These are phyloP conservation scores for Cryptotermes secundus DNA, from an alignment of 1,140 invertebrate genomes.

Conservation along the genomic window DNA sequence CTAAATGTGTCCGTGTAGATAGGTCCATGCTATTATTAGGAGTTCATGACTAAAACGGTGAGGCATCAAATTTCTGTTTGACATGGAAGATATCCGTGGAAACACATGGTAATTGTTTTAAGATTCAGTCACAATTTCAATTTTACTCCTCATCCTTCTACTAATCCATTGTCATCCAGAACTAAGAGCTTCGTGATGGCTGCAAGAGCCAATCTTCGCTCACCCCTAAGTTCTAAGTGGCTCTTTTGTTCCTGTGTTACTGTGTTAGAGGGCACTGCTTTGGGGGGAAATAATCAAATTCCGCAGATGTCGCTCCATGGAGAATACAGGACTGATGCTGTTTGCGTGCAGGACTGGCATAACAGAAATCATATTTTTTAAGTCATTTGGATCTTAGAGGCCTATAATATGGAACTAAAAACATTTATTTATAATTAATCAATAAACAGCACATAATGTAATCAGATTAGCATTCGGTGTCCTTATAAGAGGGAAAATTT, in stretches of 20 bases:
- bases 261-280: not conserved
- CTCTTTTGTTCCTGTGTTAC: conserved; percentile 9
- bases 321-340: not conserved
- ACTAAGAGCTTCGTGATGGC: not conserved
- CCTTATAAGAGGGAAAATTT: no score
- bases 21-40: no score
- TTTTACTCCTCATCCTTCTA: not conserved
- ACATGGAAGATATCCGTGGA: no score
- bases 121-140: not conserved
- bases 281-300: not conserved
- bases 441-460: no score
- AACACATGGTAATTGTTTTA: not conserved
- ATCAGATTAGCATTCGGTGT: no score
- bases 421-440: no score
- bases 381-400: no score
- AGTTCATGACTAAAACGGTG: no score
- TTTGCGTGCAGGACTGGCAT: not conserved
- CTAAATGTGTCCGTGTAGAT: no score
- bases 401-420: no score
- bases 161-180: not conserved
- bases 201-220: not conserved
- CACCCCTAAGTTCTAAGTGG: not conserved
- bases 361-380: not conserved
- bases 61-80: no score
- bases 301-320: not conserved